Conservation (phyloP, 2,113 vertebrate genomes). For the Redunca redunca region DNA sequence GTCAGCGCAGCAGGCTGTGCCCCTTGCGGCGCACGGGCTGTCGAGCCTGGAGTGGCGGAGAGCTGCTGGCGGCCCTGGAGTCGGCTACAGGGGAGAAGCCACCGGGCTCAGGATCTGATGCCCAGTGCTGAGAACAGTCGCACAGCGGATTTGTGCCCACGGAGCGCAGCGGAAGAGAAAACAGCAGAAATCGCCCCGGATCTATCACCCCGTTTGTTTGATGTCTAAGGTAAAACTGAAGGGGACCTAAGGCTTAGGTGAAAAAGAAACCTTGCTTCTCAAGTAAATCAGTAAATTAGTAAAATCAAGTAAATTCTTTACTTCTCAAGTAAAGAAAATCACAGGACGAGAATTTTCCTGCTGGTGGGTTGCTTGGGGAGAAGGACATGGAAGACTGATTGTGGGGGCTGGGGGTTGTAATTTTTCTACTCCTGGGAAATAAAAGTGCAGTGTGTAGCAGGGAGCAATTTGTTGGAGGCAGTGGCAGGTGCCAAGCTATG, state of each 20-base stretch:
- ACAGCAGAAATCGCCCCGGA: neutral
- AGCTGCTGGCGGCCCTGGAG: neutral
- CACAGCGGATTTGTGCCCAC: neutral
- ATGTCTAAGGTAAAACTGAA: neutral
- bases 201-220: neutral
- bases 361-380: neutral
- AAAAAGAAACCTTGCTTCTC: neutral
- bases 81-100: neutral
- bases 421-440: neutral
- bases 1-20: neutral
- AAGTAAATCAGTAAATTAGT: neutral
- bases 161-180: neutral
- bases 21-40: neutral
- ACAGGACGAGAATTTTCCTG: neutral
- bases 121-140: fast-evolving
- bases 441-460: neutral
- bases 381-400: neutral
- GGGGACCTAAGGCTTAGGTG: neutral
- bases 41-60: neutral
- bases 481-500: neutral
- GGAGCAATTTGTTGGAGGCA: neutral
- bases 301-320: neutral
- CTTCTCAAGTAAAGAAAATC: neutral
- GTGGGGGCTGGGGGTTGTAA: neutral
- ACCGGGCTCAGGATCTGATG: neutral